A percentile compares a stretch with the other conserved stretches of the same genome.
These are phyloP conservation scores for Onchidella celtica DNA, from an alignment of 2,888 invertebrate species.

Conservation along the genomic window DNA sequence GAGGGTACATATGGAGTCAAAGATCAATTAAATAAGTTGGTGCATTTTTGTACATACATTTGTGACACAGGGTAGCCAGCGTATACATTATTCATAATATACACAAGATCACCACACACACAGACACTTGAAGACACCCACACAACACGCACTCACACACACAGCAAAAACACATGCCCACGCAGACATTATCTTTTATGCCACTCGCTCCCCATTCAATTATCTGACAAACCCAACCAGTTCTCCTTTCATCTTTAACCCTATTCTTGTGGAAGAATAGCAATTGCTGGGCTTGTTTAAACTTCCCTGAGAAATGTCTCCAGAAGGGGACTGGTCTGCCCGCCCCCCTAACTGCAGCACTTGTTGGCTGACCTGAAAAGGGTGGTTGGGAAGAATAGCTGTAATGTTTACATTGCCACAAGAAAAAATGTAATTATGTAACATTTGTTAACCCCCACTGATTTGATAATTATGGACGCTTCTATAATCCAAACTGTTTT, in stretches of 20 bases:
- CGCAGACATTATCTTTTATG: not conserved
- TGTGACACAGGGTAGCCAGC: too few species aligned
- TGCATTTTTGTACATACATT: too few species aligned
- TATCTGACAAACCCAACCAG: not conserved
- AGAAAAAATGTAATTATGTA: conserved; percentile 12
- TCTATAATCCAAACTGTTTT: conserved; percentile 29
- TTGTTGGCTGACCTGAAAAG: not conserved
- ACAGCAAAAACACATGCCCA: not conserved
- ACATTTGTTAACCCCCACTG: conserved; percentile 11
- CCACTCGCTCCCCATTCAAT: not conserved
- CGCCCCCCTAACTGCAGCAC: conserved; percentile 31
- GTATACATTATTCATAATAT: too few species aligned
- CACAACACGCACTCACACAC: not conserved
- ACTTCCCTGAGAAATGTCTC: conserved; percentile 6
- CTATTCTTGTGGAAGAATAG: not conserved
- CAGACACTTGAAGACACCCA: not conserved
- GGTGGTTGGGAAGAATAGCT: not conserved
- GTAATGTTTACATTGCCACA: conserved; percentile 21
- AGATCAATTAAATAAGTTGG: too few species aligned
- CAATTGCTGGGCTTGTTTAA: conserved; percentile 16
- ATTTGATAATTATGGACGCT: conserved; percentile 27
- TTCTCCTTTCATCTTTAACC: not conserved
- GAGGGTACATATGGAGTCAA: too few species aligned
- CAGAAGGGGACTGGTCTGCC: conserved; percentile 12
- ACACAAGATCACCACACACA: not conserved